Evolutionary conservation across 1,140 invertebrate species (phyloP).

Genomic region (Bombus superbus): DNA sequence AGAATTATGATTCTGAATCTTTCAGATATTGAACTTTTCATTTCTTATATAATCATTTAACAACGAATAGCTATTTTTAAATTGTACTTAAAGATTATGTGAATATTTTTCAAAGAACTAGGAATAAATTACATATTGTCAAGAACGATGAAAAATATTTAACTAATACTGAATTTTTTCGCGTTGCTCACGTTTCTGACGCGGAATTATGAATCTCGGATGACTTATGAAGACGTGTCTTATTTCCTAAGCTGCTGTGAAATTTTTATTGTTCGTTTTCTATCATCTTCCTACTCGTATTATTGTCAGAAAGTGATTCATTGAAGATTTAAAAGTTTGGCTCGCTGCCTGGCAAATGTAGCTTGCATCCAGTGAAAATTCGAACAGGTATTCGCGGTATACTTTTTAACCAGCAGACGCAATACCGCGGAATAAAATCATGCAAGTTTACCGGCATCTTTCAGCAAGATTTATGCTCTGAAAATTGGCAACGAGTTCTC

Average conservation of each 20-base stretch:
- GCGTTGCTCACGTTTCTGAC: not conserved
- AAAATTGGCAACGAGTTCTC: constrained; percentile 28
- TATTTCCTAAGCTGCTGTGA: not conserved
- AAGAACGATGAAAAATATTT: too few species aligned
- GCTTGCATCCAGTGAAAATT: constrained; percentile 7
- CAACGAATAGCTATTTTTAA: too few species aligned
- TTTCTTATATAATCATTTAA: too few species aligned
- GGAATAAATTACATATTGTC: too few species aligned
- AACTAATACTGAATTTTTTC: too few species aligned
- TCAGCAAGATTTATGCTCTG: constrained; percentile 22
- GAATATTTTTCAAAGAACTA: too few species aligned
- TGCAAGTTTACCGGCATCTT: not conserved
- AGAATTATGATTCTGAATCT: too few species aligned
- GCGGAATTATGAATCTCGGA: not conserved
- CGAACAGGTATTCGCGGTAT: constrained; percentile 9
- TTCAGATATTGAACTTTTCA: too few species aligned
- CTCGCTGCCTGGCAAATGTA: constrained; percentile 14
- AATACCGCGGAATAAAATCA: constrained; percentile 26
- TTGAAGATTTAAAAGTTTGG: constrained; percentile 42
- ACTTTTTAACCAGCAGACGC: constrained; percentile 10
- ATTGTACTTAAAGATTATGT: too few species aligned
- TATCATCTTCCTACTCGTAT: not conserved
- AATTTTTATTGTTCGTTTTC: not conserved
- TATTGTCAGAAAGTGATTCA: constrained; percentile 12
- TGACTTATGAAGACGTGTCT: not conserved